Conservation (phyloP, 2,797 vertebrate species). For the Tragelaphus oryx region DNA sequence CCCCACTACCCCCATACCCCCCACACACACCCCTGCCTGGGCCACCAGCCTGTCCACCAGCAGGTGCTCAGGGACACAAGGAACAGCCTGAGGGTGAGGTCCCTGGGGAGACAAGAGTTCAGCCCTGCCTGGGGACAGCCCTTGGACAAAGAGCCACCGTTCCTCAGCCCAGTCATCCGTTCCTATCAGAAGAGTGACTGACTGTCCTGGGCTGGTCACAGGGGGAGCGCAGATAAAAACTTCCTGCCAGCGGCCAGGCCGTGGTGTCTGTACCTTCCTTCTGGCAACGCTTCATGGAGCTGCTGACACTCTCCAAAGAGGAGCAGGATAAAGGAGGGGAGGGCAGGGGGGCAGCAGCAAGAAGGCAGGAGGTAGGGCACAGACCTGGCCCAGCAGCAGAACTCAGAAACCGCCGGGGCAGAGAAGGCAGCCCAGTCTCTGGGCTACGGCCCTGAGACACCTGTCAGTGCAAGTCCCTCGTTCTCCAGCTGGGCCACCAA, state of each 20-base stretch:
- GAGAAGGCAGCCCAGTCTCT: background rate
- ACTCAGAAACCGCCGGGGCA: background rate
- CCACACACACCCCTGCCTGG: background rate
- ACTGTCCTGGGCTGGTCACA: background rate
- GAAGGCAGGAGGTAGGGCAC: background rate
- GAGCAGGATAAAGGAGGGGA: background rate
- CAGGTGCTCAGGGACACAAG: background rate
- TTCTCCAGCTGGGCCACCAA: background rate
- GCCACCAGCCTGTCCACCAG: background rate
- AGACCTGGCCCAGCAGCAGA: background rate
- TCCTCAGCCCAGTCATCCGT: background rate
- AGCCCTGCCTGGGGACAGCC: background rate
- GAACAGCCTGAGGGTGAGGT: background rate
- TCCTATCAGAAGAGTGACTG: background rate
- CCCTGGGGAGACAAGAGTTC: background rate
- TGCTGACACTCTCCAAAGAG: background rate
- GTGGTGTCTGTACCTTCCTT: background rate
- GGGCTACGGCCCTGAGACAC: background rate
- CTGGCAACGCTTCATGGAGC: background rate
- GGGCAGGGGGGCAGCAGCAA: background rate
- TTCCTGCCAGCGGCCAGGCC: background rate
- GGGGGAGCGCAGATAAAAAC: background rate
- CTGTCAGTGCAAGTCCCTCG: background rate
- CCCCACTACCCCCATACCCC: background rate
- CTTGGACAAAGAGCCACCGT: background rate